Evolutionary conservation across 2,113 vertebrate genomes (phyloP), one percentile per base, ranked within the genome.

Genomic region (Heloderma charlesbogerti): DNA sequence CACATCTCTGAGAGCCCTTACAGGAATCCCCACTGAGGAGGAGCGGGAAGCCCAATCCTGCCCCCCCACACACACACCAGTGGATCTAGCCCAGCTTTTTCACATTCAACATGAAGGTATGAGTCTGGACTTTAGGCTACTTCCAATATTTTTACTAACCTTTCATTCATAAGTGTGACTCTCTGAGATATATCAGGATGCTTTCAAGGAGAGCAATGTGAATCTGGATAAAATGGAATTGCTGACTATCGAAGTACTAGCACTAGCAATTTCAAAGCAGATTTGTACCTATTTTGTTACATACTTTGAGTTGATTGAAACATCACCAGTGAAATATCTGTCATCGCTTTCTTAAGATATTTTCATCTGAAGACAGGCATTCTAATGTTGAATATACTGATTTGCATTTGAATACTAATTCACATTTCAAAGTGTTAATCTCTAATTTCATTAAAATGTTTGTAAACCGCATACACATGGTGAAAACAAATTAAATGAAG

Each of bases 401-500:
- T 89, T 57, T 83, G 69, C n/a, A 63, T 82, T 43, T 89, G 43
- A 82, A 72, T 74, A 43, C 13, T 43, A 60, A 88, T 69, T 45
- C 72, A 37, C 43, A 79, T n/a, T 74, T 31, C 57, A 27, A 94
- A 86, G 12, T 88, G 12, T 0, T 0, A 1, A 72, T 57, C 72
- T 51, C 60, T 3, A 66, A 83, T 89, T 93, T 20, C 15, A 80
- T 92, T 43, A n/a, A 92, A 84, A 2, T 71, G 13, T 75, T 85
- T 89, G 81, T 79, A 90, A 92, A 2, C 6, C 1, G 0, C 18
- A 5, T 27, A 63, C 8, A 92, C 74, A 18, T 6, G 6, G 72
- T 3, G 16, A 83, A 89, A 75, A 89, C 6, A 88, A 91, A 81
- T 51, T 45, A 88, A 91, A 22, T 31, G 1, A 1, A 79, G 37